Conservation (phyloP, 2,797 vertebrate genomes). For the Gymnoscopelus braueri region DNA sequence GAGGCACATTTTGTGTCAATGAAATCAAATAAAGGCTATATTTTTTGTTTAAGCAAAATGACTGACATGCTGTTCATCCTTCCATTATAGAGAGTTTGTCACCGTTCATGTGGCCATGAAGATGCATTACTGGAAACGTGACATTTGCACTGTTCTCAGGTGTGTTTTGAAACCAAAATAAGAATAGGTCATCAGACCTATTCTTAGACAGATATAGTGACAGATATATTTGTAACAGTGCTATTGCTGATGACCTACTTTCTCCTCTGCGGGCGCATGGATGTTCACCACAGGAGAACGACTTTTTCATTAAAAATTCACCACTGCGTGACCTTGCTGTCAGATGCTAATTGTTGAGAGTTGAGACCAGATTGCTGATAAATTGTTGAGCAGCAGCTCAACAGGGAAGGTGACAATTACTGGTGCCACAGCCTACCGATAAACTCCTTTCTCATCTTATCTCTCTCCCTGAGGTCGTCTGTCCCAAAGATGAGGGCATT, state of each 20-base stretch:
- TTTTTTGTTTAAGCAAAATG: background rate
- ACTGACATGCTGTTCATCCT: too few species aligned
- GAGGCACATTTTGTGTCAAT: background rate
- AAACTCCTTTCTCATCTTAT: constrained; percentile 94
- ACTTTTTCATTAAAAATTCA: constrained; percentile 16
- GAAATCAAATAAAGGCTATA: background rate
- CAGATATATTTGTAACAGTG: constrained; percentile 55
- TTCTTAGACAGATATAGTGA: constrained; percentile 69
- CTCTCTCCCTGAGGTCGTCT: constrained; percentile 87
- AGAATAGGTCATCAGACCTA: constrained; percentile 69
- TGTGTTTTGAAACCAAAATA: constrained; percentile 36
- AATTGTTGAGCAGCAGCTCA: constrained; percentile 5
- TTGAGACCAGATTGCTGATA: background rate
- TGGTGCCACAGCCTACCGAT: constrained; percentile 81
- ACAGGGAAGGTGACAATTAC: background rate
- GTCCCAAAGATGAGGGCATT: constrained; percentile 93
- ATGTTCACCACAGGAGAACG: constrained; percentile 17
- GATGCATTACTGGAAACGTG: constrained; percentile 27
- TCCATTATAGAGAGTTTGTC: background rate
- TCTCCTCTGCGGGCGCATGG: constrained; percentile 28
- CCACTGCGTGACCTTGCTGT: constrained; percentile 27
- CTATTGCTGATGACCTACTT: constrained; percentile 55
- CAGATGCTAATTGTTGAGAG: background rate
- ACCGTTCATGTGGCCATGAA: constrained; percentile 16
- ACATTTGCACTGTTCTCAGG: constrained; percentile 22